phyloP scores from a whole-genome alignment of 2,888 invertebrate genomes.

The Operophtera brumata region DNA sequence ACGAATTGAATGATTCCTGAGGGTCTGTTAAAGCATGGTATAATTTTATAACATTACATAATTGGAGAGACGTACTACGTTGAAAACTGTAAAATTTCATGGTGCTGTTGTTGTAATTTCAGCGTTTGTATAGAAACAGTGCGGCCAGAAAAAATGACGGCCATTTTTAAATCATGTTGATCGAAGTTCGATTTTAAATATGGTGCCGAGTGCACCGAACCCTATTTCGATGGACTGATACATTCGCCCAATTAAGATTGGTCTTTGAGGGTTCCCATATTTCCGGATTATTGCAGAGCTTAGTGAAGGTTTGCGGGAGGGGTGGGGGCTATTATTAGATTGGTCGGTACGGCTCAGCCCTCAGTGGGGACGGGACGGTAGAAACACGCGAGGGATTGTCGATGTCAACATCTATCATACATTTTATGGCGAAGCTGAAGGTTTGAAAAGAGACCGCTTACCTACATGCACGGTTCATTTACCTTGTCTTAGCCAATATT shows the following conservation, averaged over 20 bases:
- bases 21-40: neutral
- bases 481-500: conserved; percentile 32
- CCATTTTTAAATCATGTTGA: conserved; percentile 67
- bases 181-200: conserved; percentile 71
- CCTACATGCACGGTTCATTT: conserved; percentile 62
- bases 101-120: no score
- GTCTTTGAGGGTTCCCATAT: conserved; percentile 42
- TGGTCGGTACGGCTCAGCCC: conserved; percentile 64
- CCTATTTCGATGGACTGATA: conserved; percentile 63
- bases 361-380: conserved; percentile 73
- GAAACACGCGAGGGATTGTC: conserved; percentile 73
- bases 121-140: conserved; percentile 30
- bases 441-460: conserved; percentile 67
- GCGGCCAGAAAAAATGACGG: conserved; percentile 36
- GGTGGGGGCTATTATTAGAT: conserved; percentile 47
- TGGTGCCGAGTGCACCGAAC: conserved; percentile 75
- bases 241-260: conserved; percentile 53
- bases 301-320: conserved; percentile 39
- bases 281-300: conserved; percentile 38
- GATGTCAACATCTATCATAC: conserved; percentile 73
- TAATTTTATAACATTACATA: neutral
- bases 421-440: conserved; percentile 70
- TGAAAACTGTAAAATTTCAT: neutral
- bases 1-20: neutral
- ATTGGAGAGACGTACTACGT: neutral